A percentile compares a stretch with the other conserved stretches of the same genome.
Conservation (phyloP, 2,888 invertebrate species). For the Mythimna lalbum region DNA sequence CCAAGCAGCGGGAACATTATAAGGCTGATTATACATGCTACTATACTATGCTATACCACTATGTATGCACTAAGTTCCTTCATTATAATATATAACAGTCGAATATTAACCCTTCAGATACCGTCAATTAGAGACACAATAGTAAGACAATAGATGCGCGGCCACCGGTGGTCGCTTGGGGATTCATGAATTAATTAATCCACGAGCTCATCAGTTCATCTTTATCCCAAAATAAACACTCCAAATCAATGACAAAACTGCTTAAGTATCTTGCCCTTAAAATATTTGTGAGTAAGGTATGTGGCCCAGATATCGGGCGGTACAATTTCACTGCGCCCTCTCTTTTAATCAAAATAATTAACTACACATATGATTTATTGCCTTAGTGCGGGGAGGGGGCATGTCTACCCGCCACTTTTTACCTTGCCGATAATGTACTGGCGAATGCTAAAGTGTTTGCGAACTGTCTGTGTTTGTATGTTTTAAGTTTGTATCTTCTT, state of each 20-base stretch:
- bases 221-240: constrained; percentile 13
- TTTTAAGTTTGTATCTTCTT: neutral
- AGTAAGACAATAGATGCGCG: too few relatives aligned
- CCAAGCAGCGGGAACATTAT: too few relatives aligned
- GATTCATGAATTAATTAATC: too few relatives aligned
- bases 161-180: too few relatives aligned
- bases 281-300: constrained; percentile 64
- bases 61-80: too few relatives aligned
- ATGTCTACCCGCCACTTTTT: constrained; percentile 66
- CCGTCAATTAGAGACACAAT: too few relatives aligned
- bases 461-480: neutral
- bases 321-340: constrained; percentile 73
- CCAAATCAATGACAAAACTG: neutral
- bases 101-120: too few relatives aligned
- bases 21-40: too few relatives aligned
- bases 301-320: constrained; percentile 72
- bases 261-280: constrained; percentile 55
- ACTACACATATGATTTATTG: constrained; percentile 84
- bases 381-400: constrained; percentile 69
- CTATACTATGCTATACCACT: too few relatives aligned
- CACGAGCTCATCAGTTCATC: neutral
- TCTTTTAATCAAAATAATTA: constrained; percentile 87
- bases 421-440: constrained; percentile 64
- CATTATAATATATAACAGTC: neutral
- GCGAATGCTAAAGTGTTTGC: constrained; percentile 36